phyloP scores from a whole-genome alignment of 2,113 vertebrate species.

The Zingel zingel region DNA sequence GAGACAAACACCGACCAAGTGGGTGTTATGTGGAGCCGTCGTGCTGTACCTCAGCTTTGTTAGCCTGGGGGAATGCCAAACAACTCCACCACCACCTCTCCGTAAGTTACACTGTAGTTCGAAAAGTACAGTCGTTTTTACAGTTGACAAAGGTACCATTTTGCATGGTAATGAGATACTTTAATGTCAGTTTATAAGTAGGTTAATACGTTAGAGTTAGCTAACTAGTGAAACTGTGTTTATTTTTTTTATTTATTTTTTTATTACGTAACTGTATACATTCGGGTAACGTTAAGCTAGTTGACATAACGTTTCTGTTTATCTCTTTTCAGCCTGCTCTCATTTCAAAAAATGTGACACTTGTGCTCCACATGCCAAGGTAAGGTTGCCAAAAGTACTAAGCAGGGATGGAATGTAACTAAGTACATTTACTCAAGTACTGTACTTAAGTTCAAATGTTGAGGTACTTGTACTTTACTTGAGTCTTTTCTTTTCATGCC shows the following conservation, averaged over 20 bases:
- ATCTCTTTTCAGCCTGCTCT: constrained; percentile 59
- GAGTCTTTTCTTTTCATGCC: no score
- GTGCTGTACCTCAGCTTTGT: constrained; percentile 51
- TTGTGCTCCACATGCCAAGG: constrained; percentile 65
- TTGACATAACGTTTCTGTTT: not conserved
- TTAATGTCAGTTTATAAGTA: no score
- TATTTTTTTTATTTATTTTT: not conserved
- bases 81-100: not conserved
- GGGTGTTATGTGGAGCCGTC: not conserved
- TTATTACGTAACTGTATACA: not conserved
- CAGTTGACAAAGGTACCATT: not conserved
- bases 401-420: no score
- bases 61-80: constrained; percentile 53
- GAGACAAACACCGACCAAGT: not conserved
- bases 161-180: rapidly evolving
- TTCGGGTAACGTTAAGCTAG: not conserved
- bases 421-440: no score
- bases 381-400: not conserved
- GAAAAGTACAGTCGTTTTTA: rapidly evolving
- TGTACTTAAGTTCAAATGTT: no score
- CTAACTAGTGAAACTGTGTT: not conserved
- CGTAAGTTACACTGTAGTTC: constrained; percentile 37
- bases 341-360: constrained; percentile 55
- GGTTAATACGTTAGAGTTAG: not conserved
- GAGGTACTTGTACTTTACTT: no score